phyloP scores from a whole-genome alignment of 1,140 invertebrate genomes.

The Micrasema longulum region DNA sequence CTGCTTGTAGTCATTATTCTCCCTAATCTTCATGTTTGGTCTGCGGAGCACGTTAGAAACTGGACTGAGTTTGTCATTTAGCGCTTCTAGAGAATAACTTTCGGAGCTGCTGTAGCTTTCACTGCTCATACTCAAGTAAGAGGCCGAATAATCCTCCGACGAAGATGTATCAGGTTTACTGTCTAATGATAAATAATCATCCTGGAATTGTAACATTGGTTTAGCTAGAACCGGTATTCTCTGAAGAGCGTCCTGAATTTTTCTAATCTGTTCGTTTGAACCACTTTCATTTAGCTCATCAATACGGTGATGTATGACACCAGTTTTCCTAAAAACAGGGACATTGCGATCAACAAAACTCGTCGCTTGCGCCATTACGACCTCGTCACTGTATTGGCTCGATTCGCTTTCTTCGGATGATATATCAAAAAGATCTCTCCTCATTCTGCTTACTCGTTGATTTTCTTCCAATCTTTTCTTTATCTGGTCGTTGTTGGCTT shows the following conservation, averaged over 20 bases:
- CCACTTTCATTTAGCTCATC: neutral
- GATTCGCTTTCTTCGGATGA: slow-evolving; percentile 4
- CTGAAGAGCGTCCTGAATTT: slow-evolving; percentile 20
- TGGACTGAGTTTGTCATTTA: slow-evolving; percentile 26
- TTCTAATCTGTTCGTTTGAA: slow-evolving; percentile 1
- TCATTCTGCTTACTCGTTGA: slow-evolving; percentile 10
- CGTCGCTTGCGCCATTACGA: too few species aligned
- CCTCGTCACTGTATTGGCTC: neutral
- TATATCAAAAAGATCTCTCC: slow-evolving; percentile 1
- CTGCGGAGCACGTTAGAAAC: slow-evolving; percentile 9
- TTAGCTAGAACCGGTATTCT: slow-evolving; percentile 6
- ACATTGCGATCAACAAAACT: too few species aligned
- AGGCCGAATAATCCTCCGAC: slow-evolving; percentile 19
- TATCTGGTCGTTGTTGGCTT: slow-evolving; percentile 1
- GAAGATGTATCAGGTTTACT: slow-evolving; percentile 5
- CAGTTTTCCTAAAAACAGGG: slow-evolving; percentile 7
- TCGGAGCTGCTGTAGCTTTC: slow-evolving; percentile 3
- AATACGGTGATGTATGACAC: too few species aligned
- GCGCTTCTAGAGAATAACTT: slow-evolving; percentile 20
- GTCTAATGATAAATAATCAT: neutral
- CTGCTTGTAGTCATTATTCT: slow-evolving; percentile 34
- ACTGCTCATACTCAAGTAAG: slow-evolving; percentile 9
- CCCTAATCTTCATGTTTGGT: slow-evolving; percentile 19
- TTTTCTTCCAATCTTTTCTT: neutral
- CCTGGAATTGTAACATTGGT: slow-evolving; percentile 25